Evolutionary conservation across 2,113 vertebrate species (phyloP), one percentile per base, ranked within the genome.

Genomic region (Syrmaticus mikado): DNA sequence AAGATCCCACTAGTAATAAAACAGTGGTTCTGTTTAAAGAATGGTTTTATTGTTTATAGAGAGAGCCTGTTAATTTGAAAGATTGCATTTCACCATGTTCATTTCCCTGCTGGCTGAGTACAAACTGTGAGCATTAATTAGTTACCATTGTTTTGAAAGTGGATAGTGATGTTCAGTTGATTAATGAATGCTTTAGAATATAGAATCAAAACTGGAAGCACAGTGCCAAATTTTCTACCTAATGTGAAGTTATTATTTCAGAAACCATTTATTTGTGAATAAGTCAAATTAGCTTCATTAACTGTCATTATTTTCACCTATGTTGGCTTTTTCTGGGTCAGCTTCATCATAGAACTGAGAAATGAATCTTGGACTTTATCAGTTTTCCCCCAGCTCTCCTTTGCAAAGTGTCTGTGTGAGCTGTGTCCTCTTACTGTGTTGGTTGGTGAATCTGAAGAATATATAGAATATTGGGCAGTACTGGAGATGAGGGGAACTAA

Each of bases 41-140:
- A 75, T 75, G 50, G 87, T 85, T 93, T 89, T 85, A 87, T 85
- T 81, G 55, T 53, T 90, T 83, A 60, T 81, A 75, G 78, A 92
- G 83, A 95, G 80, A 87, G 75, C 65, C 89, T 85, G 74, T 93
- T 92, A 90, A 93, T 90, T 91, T 94, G 85, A 93, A 85, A 87
- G 38, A 91, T 61, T 81, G 20, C 32, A 28, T 81, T 92, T 87
- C 73, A 72, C 78, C 66, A 19, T 73, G 66, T 65, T 95, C 65
- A 85, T 91, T 94, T 92, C 93, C 89, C 88, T 92, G 52, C 52
- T 94, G 93, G 84, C 77, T 92, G 92, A 83, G 90, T 93, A 85
- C 91, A 72, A 93, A 94, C 81, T 87, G 84, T 85, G 57, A 92
- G 32, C 57, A 53, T 82, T 95, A 95, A 96, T 96, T 95, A 95